Conservation (phyloP, 2,113 vertebrate species). For the Desmodus rotundus region DNA sequence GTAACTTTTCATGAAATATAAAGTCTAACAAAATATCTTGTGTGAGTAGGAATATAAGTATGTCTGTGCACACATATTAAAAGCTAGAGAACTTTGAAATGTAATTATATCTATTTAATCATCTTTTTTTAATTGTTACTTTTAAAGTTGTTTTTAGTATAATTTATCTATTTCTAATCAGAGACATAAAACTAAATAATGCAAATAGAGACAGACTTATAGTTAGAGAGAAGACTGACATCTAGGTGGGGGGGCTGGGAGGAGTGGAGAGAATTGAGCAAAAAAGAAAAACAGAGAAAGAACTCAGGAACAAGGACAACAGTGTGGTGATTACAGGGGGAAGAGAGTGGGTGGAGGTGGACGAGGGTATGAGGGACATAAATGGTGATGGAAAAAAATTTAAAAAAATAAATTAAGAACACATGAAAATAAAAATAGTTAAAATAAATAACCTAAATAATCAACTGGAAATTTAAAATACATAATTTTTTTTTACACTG, state of each 20-base stretch:
- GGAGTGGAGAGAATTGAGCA: no score
- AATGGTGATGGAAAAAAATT: no score
- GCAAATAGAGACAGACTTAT: background rate
- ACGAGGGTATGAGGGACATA: no score
- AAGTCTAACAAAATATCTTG: background rate
- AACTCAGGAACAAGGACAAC: no score
- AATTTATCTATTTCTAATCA: background rate
- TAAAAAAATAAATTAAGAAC: no score
- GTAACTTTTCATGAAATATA: background rate
- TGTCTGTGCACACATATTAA: background rate
- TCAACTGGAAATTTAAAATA: background rate
- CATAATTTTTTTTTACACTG: background rate
- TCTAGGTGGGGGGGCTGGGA: no score
- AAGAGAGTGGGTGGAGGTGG: no score
- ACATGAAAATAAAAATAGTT: no score
- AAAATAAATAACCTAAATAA: background rate
- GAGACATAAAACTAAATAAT: background rate
- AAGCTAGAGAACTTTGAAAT: background rate
- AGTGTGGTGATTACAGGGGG: no score
- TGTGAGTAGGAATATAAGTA: background rate
- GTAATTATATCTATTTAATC: background rate
- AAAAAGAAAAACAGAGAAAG: no score
- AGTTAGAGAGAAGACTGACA: no score
- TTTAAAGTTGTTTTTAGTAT: background rate
- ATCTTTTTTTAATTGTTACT: background rate